Percentiles rank a stretch among this genome's conserved stretches.
These are phyloP conservation scores for Macaca mulatta DNA, from an alignment of 2,113 vertebrate species.

Conservation along the genomic window DNA sequence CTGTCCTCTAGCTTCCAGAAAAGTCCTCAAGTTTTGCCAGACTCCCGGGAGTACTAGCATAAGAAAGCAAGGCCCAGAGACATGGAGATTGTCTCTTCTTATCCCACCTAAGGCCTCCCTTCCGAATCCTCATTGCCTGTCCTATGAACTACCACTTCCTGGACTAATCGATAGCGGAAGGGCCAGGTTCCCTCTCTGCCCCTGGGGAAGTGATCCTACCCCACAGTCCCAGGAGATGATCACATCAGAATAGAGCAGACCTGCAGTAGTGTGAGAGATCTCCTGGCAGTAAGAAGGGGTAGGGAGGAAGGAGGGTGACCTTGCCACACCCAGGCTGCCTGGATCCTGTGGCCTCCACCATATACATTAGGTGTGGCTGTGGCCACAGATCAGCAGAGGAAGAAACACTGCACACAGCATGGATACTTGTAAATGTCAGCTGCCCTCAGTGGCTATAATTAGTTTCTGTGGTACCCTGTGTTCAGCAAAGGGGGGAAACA, in stretches of 20 bases:
- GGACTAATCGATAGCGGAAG: neutral
- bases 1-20: neutral
- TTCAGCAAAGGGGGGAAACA: neutral
- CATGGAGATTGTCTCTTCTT: neutral
- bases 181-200: too few species aligned
- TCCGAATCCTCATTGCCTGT: neutral
- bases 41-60: neutral
- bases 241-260: neutral
- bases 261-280: neutral
- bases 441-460: conserved; percentile 42
- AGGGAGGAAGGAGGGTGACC: neutral
- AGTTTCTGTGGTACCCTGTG: neutral
- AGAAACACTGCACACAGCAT: neutral
- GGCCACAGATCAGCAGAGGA: neutral
- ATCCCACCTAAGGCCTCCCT: neutral
- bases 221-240: neutral
- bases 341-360: neutral
- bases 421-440: neutral
- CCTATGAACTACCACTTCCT: neutral
- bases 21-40: neutral
- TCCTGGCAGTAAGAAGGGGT: neutral
- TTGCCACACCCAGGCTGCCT: neutral
- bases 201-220: neutral
- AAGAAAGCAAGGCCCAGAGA: neutral
- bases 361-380: neutral